Conservation (phyloP, 2,888 invertebrate species). For the Calameuta idolon region DNA sequence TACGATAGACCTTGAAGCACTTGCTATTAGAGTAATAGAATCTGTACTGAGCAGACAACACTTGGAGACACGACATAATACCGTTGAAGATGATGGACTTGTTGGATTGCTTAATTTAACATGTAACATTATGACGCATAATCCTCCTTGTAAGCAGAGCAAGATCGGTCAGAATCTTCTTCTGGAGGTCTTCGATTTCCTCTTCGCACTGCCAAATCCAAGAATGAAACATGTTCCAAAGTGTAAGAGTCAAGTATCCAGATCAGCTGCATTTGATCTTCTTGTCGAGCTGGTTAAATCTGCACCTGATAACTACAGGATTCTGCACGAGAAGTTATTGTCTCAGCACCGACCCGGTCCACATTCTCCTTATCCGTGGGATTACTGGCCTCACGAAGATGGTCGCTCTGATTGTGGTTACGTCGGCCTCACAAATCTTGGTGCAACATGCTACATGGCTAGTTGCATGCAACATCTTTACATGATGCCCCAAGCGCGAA, state of each 20-base stretch:
- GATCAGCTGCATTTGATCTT: slow-evolving; percentile 92
- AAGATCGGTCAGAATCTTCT: slow-evolving; percentile 80
- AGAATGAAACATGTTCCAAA: slow-evolving; percentile 88
- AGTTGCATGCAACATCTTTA: slow-evolving; percentile 97
- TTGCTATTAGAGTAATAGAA: slow-evolving; percentile 79
- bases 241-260: slow-evolving; percentile 90
- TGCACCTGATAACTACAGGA: slow-evolving; percentile 86
- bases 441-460: slow-evolving; percentile 98
- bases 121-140: slow-evolving; percentile 90
- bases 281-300: slow-evolving; percentile 89
- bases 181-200: slow-evolving; percentile 82
- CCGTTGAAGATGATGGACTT: slow-evolving; percentile 90
- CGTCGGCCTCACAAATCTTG: slow-evolving; percentile 93
- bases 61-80: slow-evolving; percentile 84
- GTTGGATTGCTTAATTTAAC: slow-evolving; percentile 88
- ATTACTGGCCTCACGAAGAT: slow-evolving; percentile 98
- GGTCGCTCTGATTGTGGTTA: slow-evolving; percentile 94
- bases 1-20: slow-evolving; percentile 78
- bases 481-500: slow-evolving; percentile 95
- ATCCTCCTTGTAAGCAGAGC: slow-evolving; percentile 86
- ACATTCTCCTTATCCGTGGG: slow-evolving; percentile 92
- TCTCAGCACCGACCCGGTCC: slow-evolving; percentile 88
- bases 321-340: slow-evolving; percentile 85
- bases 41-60: slow-evolving; percentile 84
- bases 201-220: slow-evolving; percentile 91